Evolutionary conservation across 2,797 vertebrate genomes (phyloP).

Genomic region (Lutjanus argentimaculatus): DNA sequence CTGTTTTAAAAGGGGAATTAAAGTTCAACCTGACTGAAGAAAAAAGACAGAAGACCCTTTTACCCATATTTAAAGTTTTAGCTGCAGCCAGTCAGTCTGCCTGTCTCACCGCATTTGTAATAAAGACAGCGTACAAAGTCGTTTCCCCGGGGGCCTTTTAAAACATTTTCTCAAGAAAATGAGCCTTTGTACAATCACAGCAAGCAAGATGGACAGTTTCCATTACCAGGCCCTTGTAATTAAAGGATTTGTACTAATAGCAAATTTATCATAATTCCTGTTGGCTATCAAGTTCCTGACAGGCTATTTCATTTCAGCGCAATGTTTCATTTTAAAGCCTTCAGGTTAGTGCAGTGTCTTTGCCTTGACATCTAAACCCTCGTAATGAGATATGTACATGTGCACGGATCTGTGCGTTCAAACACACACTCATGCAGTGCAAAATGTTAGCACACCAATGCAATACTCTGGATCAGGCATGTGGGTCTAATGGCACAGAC

Average conservation of each 20-base stretch:
- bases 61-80: conserved; percentile 39
- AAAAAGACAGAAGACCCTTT: conserved; percentile 29
- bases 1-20: conserved; percentile 27
- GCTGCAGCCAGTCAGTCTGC: conserved; percentile 14
- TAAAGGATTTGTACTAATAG: conserved; percentile 84
- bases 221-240: conserved; percentile 83
- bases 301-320: conserved; percentile 77
- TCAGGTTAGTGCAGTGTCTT: conserved; percentile 70
- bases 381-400: conserved; percentile 51
- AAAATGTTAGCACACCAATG: not conserved
- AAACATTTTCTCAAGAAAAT: conserved; percentile 78
- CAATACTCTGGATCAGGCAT: not conserved
- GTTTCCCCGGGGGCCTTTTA: conserved; percentile 53
- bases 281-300: conserved; percentile 75
- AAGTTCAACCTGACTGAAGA: conserved; percentile 31
- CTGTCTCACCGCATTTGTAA: conserved; percentile 55
- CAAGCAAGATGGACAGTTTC: conserved; percentile 83
- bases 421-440: not conserved
- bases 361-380: conserved; percentile 68
- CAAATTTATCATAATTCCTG: conserved; percentile 84
- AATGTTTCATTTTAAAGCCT: conserved; percentile 77
- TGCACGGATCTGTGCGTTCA: not conserved
- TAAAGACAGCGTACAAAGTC: conserved; percentile 58
- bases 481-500: not conserved
- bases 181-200: conserved; percentile 74